phyloP scores from a whole-genome alignment of 2,888 invertebrate species.

The Dolichopus griseipennis region DNA sequence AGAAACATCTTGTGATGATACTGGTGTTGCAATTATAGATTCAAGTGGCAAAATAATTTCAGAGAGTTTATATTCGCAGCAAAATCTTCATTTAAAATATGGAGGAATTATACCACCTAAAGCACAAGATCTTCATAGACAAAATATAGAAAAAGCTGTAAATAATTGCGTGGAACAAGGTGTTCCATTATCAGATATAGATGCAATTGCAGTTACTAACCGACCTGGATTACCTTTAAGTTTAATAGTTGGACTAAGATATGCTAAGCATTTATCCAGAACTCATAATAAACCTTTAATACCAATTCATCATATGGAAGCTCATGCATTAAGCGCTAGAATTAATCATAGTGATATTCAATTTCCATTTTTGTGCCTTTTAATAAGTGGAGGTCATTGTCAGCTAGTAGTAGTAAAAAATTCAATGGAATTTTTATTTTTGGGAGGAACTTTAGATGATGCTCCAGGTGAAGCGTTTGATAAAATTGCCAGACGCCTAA shows the following conservation, averaged over 20 bases:
- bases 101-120: slow-evolving; percentile 79
- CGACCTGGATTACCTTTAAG: slow-evolving; percentile 69
- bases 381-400: slow-evolving; percentile 92
- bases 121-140: slow-evolving; percentile 71
- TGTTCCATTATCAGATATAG: slow-evolving; percentile 55
- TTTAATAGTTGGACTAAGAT: slow-evolving; percentile 68
- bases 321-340: slow-evolving; percentile 85
- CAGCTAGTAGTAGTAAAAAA: slow-evolving; percentile 64
- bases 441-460: slow-evolving; percentile 74
- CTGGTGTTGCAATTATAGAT: slow-evolving; percentile 82
- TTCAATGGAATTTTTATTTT: slow-evolving; percentile 64
- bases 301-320: slow-evolving; percentile 98
- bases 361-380: slow-evolving; percentile 81
- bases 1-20: slow-evolving; percentile 97
- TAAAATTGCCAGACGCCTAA: slow-evolving; percentile 82
- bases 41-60: slow-evolving; percentile 62
- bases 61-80: slow-evolving; percentile 75
- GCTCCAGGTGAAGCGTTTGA: slow-evolving; percentile 92
- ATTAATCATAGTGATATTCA: slow-evolving; percentile 56
- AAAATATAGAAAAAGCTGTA: slow-evolving; percentile 67
- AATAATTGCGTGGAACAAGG: slow-evolving; percentile 56
- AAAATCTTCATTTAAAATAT: slow-evolving; percentile 57
- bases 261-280: slow-evolving; percentile 67
- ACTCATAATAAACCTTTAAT: slow-evolving; percentile 69
- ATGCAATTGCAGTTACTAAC: slow-evolving; percentile 85